Evolutionary conservation across 2,113 vertebrate species (phyloP).

Genomic region (Stercorarius parasiticus): DNA sequence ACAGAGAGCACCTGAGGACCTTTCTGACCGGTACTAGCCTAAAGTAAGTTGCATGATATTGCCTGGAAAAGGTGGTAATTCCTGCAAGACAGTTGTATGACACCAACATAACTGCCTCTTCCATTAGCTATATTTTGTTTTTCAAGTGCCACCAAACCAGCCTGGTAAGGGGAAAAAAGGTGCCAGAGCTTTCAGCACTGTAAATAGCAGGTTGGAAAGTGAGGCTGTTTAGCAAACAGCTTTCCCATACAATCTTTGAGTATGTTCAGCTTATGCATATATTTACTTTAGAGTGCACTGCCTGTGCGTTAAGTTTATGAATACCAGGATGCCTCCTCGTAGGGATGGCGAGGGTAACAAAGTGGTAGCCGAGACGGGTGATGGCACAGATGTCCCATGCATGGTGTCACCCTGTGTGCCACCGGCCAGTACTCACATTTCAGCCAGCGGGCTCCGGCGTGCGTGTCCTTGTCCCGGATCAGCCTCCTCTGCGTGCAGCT

Average conservation of each 20-base stretch:
- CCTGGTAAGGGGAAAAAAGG: not conserved
- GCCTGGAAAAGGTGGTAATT: not conserved
- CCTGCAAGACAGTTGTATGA: not conserved
- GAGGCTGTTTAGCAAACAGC: not conserved
- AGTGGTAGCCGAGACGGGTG: not conserved
- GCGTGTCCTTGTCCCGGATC: slow-evolving; percentile 82
- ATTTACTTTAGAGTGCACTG: not conserved
- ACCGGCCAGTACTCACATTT: slow-evolving; percentile 77
- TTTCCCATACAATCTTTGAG: not conserved
- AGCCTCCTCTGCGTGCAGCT: slow-evolving; percentile 77
- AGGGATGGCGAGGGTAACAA: not conserved
- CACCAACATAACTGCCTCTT: not conserved
- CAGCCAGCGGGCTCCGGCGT: slow-evolving; percentile 91
- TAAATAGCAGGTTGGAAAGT: not conserved
- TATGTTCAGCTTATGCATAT: not conserved
- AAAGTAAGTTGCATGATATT: not conserved
- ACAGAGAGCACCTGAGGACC: not conserved
- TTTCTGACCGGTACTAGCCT: not conserved
- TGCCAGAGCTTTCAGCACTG: accelerated
- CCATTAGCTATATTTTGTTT: not conserved
- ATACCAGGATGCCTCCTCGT: not conserved
- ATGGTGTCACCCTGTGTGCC: accelerated
- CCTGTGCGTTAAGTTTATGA: not conserved
- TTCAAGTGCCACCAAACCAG: not conserved
- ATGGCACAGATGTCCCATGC: not conserved